Evolutionary conservation across 2,113 vertebrate species (phyloP).

Genomic region (Bos taurus): DNA sequence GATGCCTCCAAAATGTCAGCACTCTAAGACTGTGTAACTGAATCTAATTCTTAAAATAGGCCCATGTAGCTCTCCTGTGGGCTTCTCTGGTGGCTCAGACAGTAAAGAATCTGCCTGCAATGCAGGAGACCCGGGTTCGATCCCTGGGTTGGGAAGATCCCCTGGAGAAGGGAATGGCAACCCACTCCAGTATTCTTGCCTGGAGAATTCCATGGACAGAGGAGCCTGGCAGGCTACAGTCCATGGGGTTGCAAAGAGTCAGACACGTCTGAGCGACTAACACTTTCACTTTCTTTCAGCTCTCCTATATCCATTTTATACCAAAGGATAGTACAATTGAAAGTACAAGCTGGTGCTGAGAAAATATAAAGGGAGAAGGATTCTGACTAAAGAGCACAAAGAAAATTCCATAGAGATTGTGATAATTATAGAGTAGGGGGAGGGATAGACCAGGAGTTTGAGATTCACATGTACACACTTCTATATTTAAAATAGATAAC

Average conservation of each 20-base stretch:
- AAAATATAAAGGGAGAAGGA: neutral
- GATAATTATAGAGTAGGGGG: neutral
- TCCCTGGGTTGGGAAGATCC: neutral
- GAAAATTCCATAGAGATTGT: neutral
- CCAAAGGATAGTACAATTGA: neutral
- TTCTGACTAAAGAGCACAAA: neutral
- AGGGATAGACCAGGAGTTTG: neutral
- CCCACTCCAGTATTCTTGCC: neutral
- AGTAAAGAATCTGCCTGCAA: neutral
- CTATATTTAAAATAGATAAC: neutral
- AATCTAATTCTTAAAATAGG: neutral
- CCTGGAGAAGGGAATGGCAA: neutral
- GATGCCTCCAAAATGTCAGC: neutral
- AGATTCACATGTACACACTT: neutral
- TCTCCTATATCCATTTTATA: neutral
- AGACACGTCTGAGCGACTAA: fast-evolving
- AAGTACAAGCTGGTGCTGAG: neutral
- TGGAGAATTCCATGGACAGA: neutral
- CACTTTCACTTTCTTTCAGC: neutral
- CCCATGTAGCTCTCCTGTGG: neutral
- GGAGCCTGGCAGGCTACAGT: neutral
- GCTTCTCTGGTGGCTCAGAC: neutral
- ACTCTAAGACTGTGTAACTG: neutral
- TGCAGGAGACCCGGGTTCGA: neutral
- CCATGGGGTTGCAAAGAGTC: neutral